Percentiles rank a stretch among this genome's conserved stretches.
phyloP scores from a whole-genome alignment of 2,888 invertebrate species.

The Parnassius apollo region DNA sequence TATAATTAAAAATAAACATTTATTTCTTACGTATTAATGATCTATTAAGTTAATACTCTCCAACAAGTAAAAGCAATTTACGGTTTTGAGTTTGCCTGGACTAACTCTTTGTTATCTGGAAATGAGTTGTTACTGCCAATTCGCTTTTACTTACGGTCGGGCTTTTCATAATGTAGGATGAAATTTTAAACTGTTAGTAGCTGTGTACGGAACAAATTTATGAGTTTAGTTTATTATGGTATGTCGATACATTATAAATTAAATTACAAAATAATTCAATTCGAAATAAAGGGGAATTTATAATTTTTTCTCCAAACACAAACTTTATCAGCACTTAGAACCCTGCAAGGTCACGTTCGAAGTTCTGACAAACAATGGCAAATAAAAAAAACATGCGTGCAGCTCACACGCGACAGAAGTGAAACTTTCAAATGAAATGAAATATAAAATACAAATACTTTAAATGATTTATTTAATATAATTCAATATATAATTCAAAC shows the following conservation, averaged over 20 bases:
- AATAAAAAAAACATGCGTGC: too few species aligned
- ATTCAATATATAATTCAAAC: too few species aligned
- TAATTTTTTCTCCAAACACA: too few species aligned
- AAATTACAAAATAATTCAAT: neutral
- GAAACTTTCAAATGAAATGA: too few species aligned
- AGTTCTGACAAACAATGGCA: too few species aligned
- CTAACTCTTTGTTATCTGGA: slow-evolving; percentile 64
- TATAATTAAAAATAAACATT: slow-evolving; percentile 42
- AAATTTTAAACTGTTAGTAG: slow-evolving; percentile 19
- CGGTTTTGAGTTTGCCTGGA: slow-evolving; percentile 61
- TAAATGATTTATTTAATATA: too few species aligned
- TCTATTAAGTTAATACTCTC: slow-evolving; percentile 27
- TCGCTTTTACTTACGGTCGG: slow-evolving; percentile 42
- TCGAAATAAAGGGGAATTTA: too few species aligned
- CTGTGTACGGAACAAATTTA: slow-evolving; percentile 2
- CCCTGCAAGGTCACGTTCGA: too few species aligned
- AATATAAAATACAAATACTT: too few species aligned
- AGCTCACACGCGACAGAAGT: too few species aligned
- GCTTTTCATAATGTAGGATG: slow-evolving; percentile 15
- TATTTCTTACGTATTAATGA: slow-evolving; percentile 48
- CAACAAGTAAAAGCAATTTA: slow-evolving; percentile 60
- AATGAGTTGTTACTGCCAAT: slow-evolving; percentile 67
- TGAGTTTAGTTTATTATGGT: neutral
- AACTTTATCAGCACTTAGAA: too few species aligned
- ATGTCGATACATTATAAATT: neutral